Conservation (phyloP, 2,888 invertebrate species). For the Onthophagus sagittarius region DNA sequence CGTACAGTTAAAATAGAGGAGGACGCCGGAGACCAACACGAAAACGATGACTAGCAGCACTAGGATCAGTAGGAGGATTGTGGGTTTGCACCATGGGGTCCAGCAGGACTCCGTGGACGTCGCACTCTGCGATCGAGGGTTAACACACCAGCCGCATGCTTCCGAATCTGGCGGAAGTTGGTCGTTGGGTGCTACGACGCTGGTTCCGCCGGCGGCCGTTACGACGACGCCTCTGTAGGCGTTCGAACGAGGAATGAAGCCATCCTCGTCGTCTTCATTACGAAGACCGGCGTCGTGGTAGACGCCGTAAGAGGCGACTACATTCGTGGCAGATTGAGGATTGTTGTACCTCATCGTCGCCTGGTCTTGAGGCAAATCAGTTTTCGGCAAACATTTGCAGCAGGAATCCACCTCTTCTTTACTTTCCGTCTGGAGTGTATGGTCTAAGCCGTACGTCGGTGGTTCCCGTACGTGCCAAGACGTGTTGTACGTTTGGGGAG, state of each 20-base stretch:
- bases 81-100: constrained; percentile 56
- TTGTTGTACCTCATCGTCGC: constrained; percentile 34
- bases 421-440: constrained; percentile 8
- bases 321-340: constrained; percentile 39
- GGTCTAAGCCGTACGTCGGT: constrained; percentile 17
- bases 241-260: constrained; percentile 39
- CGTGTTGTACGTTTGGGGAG: constrained; percentile 40
- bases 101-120: constrained; percentile 44
- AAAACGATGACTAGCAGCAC: constrained; percentile 57
- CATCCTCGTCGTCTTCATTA: constrained; percentile 41
- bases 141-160: constrained; percentile 40
- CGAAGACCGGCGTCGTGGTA: constrained; percentile 41
- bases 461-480: constrained; percentile 41
- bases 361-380: constrained; percentile 24
- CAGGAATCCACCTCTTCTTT: constrained; percentile 23
- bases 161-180: constrained; percentile 26
- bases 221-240: constrained; percentile 44
- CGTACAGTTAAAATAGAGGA: constrained; percentile 61
- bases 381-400: constrained; percentile 29
- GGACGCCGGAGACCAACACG: constrained; percentile 56
- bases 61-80: constrained; percentile 54
- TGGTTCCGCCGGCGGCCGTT: constrained; percentile 44
- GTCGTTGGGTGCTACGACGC: constrained; percentile 35
- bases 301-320: constrained; percentile 49
- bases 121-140: constrained; percentile 33